Base-by-base conservation (phyloP, 2,113 vertebrate genomes). In the Megaceryle torquata region DNA sequence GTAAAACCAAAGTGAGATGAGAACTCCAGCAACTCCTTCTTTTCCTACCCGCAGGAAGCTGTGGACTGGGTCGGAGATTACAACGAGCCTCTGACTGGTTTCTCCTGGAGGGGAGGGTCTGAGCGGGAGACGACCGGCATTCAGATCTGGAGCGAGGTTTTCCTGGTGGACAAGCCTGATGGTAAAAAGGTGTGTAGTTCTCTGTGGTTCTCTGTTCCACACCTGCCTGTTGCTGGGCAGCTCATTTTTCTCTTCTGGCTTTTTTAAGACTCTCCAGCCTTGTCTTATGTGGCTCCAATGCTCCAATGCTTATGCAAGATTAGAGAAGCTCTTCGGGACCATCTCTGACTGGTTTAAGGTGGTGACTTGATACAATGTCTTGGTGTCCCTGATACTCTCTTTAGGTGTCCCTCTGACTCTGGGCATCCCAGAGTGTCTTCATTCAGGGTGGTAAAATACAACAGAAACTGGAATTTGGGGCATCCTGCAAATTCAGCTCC, bases 61-160 rank as follows among this genome's bases (percentile, higher is more conserved):
- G 98, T 99, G 54, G 96, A 97, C 78, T 99, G 99, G 99, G 92
- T 99, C 65, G 99, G 99, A 31, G 98, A 99, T 44, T 95, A 98
- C 53, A 99, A 99, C 2, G 99, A 99, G 93, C 99, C 99, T 3
- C 96, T 99, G 97, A 99, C 99, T 3, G 99, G 99, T 25, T 99
- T 99, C 97, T 99, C 99, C 63, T 99, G 99, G 99, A 98, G 99
- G 95, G 99, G 99, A 8, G 99, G 99, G 4, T 99, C 99, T 1
- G 99, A 99, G 96, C 96, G 99, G 86, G 99, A 99, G 96, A 99
- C 99, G 5, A 99, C 99, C 0, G 99, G 99, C 82, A 99, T 99
- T 84, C 99, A 99, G 97, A 99, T 99, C 71, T 99, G 99, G 99
- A 99, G 99, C 1, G 99, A 99, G 87, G 93, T 99, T 82, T 99